phyloP scores from a whole-genome alignment of 2,113 vertebrate species.

The Cacatua alba region DNA sequence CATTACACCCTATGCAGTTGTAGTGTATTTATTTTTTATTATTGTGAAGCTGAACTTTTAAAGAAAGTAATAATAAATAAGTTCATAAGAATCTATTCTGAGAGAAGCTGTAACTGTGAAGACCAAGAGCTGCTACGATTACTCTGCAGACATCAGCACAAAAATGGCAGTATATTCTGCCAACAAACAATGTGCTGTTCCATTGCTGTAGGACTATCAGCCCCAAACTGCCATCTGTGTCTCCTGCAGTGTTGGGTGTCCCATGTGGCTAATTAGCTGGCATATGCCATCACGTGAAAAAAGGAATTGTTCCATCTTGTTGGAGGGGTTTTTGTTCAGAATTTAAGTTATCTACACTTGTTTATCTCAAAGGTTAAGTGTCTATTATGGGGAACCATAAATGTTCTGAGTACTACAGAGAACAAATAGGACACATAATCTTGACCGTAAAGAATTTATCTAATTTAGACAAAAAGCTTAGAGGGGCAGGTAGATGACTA shows the following conservation, averaged over 20 bases:
- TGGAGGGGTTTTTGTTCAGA: background rate
- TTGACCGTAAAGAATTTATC: background rate
- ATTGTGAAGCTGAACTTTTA: background rate
- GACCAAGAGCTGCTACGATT: background rate
- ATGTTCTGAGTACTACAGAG: background rate
- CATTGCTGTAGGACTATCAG: slow-evolving; percentile 20
- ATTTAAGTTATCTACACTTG: background rate
- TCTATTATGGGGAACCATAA: background rate
- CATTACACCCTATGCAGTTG: background rate
- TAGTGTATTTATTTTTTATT: background rate
- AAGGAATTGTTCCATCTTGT: slow-evolving; percentile 26
- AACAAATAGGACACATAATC: background rate
- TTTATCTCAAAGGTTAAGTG: background rate
- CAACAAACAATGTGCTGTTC: slow-evolving; percentile 32
- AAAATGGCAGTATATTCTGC: slow-evolving; percentile 44
- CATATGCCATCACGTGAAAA: slow-evolving; percentile 26
- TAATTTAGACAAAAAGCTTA: background rate
- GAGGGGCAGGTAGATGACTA: background rate
- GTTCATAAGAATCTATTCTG: background rate
- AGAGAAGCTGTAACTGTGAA: background rate
- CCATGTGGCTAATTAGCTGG: slow-evolving; percentile 41
- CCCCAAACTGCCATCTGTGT: slow-evolving; percentile 55
- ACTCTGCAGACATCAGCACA: background rate
- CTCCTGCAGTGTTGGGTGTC: slow-evolving; percentile 41
- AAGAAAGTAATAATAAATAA: background rate